A percentile compares a stretch with the other conserved stretches of the same genome.
Conservation (phyloP, 2,113 vertebrate species). For the Lophura nycthemera region DNA sequence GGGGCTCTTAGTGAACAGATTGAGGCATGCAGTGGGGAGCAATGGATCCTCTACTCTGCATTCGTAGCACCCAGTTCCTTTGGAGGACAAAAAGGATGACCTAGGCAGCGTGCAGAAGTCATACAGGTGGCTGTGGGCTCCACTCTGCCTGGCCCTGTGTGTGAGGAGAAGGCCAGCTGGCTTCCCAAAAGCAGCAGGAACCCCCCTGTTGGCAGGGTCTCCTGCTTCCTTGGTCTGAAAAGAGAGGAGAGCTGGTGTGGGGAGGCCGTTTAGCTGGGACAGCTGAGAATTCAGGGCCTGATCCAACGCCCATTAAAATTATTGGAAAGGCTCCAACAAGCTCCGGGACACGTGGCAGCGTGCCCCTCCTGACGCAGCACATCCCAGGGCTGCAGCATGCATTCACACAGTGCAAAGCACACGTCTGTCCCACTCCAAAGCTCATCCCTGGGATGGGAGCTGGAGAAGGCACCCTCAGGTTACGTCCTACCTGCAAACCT, state of each 20-base stretch:
- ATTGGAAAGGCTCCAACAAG: slow-evolving; percentile 44
- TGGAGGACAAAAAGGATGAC: not conserved
- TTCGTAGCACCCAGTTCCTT: not conserved
- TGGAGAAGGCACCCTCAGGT: not conserved
- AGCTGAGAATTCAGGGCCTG: slow-evolving; percentile 60
- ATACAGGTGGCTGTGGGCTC: not conserved
- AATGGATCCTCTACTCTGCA: accelerated
- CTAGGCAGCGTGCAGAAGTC: not conserved
- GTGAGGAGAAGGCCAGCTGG: not conserved
- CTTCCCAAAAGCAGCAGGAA: not conserved
- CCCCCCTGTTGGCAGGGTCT: not conserved
- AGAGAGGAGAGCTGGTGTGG: not conserved
- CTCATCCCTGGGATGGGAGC: not conserved
- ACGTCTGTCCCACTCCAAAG: not conserved
- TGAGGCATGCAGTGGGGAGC: not conserved
- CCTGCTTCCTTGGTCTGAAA: not conserved
- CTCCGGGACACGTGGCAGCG: not conserved
- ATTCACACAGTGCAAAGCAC: accelerated
- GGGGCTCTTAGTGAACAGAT: not conserved
- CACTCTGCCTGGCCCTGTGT: not conserved
- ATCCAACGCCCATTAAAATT: slow-evolving; percentile 57
- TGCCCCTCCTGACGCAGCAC: slow-evolving; percentile 47
- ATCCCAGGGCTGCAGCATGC: not conserved
- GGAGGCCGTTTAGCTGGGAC: not conserved
- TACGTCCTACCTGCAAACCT: not conserved